Evolutionary conservation across 2,888 invertebrate species (phyloP).

Genomic region (Drosophila basisetae): DNA sequence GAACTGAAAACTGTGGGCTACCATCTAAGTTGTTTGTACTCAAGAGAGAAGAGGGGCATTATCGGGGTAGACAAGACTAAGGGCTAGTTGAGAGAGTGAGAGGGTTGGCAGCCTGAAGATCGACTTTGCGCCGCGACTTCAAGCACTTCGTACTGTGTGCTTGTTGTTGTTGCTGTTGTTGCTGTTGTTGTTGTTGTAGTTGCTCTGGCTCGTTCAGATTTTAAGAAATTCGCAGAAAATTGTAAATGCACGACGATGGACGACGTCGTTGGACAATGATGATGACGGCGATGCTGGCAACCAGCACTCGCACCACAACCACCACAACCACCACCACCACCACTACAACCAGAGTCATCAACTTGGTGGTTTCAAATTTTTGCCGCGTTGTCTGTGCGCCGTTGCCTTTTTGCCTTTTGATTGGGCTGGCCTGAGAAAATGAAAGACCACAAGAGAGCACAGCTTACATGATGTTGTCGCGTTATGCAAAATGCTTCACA

Average conservation of each 20-base stretch:
- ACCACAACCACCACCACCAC: constrained; percentile 9
- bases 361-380: constrained; percentile 49
- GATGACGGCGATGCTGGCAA: constrained; percentile 56
- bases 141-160: constrained; percentile 36
- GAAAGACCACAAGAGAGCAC: constrained; percentile 32
- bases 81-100: constrained; percentile 21
- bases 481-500: constrained; percentile 68
- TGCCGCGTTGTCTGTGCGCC: constrained; percentile 19
- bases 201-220: constrained; percentile 67
- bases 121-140: constrained; percentile 14
- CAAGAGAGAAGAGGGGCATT: not conserved
- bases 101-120: constrained; percentile 17
- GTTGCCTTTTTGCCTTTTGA: constrained; percentile 37
- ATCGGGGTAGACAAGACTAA: constrained; percentile 16
- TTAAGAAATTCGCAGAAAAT: constrained; percentile 79
- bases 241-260: constrained; percentile 75
- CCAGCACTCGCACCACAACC: constrained; percentile 6
- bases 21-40: not conserved
- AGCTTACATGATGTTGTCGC: constrained; percentile 74
- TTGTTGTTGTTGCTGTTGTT: constrained; percentile 4
- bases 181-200: constrained; percentile 10
- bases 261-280: constrained; percentile 36
- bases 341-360: constrained; percentile 26
- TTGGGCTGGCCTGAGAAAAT: constrained; percentile 58
- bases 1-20: constrained; percentile 13